phyloP scores from a whole-genome alignment of 2,113 vertebrate species.

The Trichomycterus rosablanca region DNA sequence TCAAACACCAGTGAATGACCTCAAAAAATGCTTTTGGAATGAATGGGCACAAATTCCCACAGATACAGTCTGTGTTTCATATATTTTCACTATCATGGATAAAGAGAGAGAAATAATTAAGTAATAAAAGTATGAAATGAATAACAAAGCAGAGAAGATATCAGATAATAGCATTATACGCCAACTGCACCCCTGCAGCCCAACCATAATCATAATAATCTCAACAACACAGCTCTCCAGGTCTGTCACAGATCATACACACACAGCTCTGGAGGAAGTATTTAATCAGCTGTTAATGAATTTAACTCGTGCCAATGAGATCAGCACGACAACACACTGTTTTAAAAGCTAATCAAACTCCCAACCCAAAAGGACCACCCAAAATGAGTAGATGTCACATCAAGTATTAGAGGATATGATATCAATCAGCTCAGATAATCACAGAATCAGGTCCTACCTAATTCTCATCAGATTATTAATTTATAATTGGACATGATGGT shows the following conservation, averaged over 20 bases:
- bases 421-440: neutral
- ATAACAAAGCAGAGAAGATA: neutral
- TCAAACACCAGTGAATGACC: too few relatives aligned
- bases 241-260: neutral
- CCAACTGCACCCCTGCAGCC: neutral
- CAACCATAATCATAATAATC: neutral
- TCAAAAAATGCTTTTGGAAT: too few relatives aligned
- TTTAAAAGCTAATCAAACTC: too few relatives aligned
- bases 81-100: too few relatives aligned
- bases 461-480: neutral
- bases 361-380: neutral
- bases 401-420: neutral
- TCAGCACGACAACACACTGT: neutral
- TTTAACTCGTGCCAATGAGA: conserved; percentile 35
- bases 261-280: conserved; percentile 42
- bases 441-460: too few relatives aligned
- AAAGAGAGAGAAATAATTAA: neutral
- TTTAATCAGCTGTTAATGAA: conserved; percentile 58
- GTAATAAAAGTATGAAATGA: neutral
- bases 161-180: neutral
- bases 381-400: neutral
- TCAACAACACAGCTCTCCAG: conserved; percentile 21
- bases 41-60: too few relatives aligned
- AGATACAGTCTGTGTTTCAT: too few relatives aligned
- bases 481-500: neutral